Evolutionary conservation across 2,113 vertebrate genomes (phyloP).

Genomic region (Pimephales promelas): DNA sequence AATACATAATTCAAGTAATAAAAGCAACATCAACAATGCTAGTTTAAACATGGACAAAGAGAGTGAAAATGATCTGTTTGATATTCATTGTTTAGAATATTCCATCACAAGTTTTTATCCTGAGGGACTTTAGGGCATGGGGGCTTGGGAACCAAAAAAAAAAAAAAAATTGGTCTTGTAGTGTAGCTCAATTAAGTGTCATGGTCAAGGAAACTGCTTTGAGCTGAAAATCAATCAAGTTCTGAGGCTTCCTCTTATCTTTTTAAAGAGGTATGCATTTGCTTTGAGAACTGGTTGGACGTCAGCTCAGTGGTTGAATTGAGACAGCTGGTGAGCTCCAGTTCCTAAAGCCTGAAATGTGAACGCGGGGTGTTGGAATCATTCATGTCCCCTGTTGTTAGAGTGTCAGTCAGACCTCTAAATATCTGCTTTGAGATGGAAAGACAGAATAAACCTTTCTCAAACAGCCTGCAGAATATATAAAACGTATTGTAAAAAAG

Average conservation of each 20-base stretch:
- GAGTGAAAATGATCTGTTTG: not conserved
- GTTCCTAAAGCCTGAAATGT: constrained; percentile 11
- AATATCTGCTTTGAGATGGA: constrained; percentile 56
- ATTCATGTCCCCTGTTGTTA: not conserved
- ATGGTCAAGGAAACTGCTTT: not conserved
- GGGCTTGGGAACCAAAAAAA: not conserved
- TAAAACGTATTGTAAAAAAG: not conserved
- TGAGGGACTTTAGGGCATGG: not conserved
- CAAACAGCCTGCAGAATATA: constrained; percentile 60
- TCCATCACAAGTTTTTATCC: not conserved
- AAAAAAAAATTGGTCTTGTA: not conserved
- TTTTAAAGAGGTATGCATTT: constrained; percentile 14
- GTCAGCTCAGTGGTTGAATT: constrained; percentile 20
- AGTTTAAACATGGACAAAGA: not conserved
- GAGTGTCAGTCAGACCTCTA: constrained; percentile 14
- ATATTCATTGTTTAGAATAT: constrained; percentile 39
- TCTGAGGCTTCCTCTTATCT: constrained; percentile 10
- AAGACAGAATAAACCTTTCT: constrained; percentile 55
- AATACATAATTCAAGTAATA: too few relatives aligned
- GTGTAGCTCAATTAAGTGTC: not conserved
- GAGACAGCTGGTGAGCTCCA: constrained; percentile 34
- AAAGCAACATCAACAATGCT: too few relatives aligned
- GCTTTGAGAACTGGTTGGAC: not conserved
- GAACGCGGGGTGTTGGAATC: not conserved
- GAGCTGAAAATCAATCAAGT: not conserved